Base-by-base conservation (phyloP, 2,113 vertebrate species). In the Dasypus novemcinctus region DNA sequence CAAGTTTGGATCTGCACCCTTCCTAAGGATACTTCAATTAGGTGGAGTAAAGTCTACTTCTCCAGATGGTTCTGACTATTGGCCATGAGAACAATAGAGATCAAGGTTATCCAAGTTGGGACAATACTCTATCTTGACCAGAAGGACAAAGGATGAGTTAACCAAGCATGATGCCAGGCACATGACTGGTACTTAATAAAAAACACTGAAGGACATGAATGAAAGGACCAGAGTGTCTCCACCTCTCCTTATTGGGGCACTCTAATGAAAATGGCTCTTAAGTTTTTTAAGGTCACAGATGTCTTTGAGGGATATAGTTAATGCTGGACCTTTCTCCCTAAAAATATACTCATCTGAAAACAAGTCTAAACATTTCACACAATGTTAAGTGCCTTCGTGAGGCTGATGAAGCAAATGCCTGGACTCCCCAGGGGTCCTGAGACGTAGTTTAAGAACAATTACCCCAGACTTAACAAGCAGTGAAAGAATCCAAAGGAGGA, bases 151-250 rank as follows among this genome's bases (percentile, higher is more conserved):
- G 61, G 64, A 13, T n/a, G n/a, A 92, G 41, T 6, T 78, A 13
- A 5, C 1, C 15, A 23, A 59, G 84, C n/a, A 43, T 54, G 71
- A 69, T 69, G 43, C 29, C 31, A 57, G 59, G n/a, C n/a, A 7
- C 4, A 9, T 0, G 0, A 7, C 36, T 80, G 79, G 15, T 5
- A 1, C 27, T 72, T 33, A 36, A 12, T 20, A 46, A 63, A 71
- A 38, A 87, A n/a, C 15, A 8, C 54, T n/a, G 33, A 7, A 83
- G 5, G 63, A 4, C 33, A 59, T 7, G 27, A 29, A 12, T 27
- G 20, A 69, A 31, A 46, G 31, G 31, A 38, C 14, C 46, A 46
- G 38, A 63, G 13, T 0, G 72, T 3, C 6, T 6, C 64, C 7
- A 27, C 0, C 21, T n/a, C 38, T 8, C n/a, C 36, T 54, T 41